Evolutionary conservation across 1,140 invertebrate species (phyloP).

Genomic region (Heterodera carotae): DNA sequence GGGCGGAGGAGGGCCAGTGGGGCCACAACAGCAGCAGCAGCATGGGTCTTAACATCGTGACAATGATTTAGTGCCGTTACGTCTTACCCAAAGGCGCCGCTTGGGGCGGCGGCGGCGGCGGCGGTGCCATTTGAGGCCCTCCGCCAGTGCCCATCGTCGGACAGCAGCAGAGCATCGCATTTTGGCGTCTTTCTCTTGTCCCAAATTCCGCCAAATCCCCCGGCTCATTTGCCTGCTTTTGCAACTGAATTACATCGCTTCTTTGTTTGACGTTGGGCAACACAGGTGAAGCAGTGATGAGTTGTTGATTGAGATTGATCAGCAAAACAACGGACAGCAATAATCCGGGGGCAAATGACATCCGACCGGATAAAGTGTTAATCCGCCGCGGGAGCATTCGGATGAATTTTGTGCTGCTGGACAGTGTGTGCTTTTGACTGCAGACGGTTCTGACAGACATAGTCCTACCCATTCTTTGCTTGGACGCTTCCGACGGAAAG

Average conservation of each 20-base stretch:
- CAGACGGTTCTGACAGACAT: background rate
- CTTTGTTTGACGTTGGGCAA: no score
- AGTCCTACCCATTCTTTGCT: background rate
- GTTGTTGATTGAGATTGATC: background rate
- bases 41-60: background rate
- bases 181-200: conserved; percentile 19
- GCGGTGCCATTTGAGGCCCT: background rate
- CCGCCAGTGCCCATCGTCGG: background rate
- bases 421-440: background rate
- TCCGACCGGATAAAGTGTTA: background rate
- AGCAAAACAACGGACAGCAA: background rate
- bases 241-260: background rate
- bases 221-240: background rate
- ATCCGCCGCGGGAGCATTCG: background rate
- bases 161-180: conserved; percentile 17
- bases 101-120: conserved; percentile 6
- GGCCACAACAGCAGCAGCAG: conserved; percentile 2
- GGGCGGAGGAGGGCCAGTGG: conserved; percentile 2
- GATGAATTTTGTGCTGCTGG: background rate
- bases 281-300: background rate
- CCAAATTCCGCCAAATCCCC: background rate
- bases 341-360: background rate
- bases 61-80: background rate
- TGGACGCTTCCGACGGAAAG: background rate
- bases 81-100: conserved; percentile 6